phyloP scores from a whole-genome alignment of 1,140 invertebrate genomes.

The Parapsyche elsis region DNA sequence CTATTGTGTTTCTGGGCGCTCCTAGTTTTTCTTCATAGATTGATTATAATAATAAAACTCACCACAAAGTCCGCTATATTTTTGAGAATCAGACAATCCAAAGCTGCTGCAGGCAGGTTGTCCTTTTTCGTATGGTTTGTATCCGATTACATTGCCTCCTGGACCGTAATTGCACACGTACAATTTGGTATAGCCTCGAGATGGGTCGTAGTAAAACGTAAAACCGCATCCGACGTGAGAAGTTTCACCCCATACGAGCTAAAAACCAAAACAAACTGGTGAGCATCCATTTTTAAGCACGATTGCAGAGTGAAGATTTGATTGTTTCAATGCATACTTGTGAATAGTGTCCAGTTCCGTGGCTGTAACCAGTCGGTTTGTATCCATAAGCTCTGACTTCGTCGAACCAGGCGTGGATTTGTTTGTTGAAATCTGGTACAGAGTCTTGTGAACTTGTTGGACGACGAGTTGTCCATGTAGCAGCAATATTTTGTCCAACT shows the following conservation, averaged over 20 bases:
- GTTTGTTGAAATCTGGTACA: constrained; percentile 77
- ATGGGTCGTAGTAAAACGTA: constrained; percentile 78
- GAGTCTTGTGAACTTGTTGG: constrained; percentile 69
- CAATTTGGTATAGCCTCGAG: constrained; percentile 79
- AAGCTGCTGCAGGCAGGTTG: constrained; percentile 76
- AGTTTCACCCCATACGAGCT: constrained; percentile 85
- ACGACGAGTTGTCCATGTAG: constrained; percentile 79
- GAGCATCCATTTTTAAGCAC: neutral
- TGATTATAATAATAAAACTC: too few relatives aligned
- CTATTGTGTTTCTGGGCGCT: too few relatives aligned
- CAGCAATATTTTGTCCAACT: constrained; percentile 85
- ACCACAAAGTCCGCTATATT: constrained; percentile 83
- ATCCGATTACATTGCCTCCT: constrained; percentile 81
- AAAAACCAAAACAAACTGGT: constrained; percentile 57
- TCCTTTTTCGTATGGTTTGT: constrained; percentile 79
- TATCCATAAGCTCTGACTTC: constrained; percentile 80
- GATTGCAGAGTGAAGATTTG: neutral
- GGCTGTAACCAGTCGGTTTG: constrained; percentile 71
- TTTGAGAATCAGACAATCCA: constrained; percentile 75
- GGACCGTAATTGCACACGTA: constrained; percentile 90
- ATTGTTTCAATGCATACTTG: constrained; percentile 69
- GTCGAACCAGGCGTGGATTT: constrained; percentile 83
- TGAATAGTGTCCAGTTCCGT: constrained; percentile 82
- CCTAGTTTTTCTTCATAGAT: too few relatives aligned
- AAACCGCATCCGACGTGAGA: constrained; percentile 84